These are phyloP conservation scores for Garrulus glandarius DNA, from an alignment of 2,797 vertebrate genomes.

Conservation along the genomic window DNA sequence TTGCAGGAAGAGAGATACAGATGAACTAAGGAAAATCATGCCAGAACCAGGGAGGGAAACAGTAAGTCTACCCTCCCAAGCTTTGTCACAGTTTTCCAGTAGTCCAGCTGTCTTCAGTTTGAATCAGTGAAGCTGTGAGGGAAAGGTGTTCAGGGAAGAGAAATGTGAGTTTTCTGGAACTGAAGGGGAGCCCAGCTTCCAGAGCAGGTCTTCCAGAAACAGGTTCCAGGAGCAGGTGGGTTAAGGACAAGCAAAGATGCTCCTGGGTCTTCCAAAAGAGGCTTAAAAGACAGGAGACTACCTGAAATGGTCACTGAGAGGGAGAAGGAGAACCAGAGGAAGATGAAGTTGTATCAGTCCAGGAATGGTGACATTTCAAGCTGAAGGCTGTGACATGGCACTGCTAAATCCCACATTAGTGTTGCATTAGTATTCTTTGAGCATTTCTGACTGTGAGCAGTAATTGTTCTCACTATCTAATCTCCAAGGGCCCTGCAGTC, in stretches of 20 bases:
- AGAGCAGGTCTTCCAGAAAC: background rate
- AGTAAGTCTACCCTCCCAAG: background rate
- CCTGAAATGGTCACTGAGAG: background rate
- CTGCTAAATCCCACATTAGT: background rate
- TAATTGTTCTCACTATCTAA: conserved; percentile 30
- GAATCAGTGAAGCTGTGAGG: background rate
- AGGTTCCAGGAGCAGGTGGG: background rate
- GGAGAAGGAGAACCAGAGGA: background rate
- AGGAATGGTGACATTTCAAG: background rate
- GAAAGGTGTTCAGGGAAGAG: background rate
- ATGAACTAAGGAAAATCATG: background rate
- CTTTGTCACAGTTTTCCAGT: background rate
- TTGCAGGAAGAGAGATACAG: background rate
- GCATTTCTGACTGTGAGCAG: background rate
- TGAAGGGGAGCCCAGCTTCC: background rate
- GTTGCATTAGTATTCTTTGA: background rate
- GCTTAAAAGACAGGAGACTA: background rate
- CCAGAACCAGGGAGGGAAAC: background rate
- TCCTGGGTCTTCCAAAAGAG: background rate
- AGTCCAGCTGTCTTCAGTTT: background rate
- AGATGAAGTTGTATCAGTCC: background rate
- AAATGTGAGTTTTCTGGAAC: background rate
- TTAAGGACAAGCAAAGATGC: background rate
- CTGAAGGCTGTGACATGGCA: background rate
- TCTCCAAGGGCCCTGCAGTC: background rate